phyloP scores from a whole-genome alignment of 1,140 invertebrate species.

The Probaryconus sp. region DNA sequence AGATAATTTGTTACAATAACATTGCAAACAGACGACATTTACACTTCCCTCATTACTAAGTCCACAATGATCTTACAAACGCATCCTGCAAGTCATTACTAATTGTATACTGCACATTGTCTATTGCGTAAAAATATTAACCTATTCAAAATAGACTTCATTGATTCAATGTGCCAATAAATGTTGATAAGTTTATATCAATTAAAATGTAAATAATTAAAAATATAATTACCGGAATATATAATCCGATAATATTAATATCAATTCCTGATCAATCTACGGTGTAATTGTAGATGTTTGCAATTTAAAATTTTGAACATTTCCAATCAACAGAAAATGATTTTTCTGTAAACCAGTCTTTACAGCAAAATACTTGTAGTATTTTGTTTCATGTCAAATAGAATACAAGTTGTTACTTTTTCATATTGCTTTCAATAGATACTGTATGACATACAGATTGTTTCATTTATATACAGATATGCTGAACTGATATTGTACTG shows the following conservation, averaged over 20 bases:
- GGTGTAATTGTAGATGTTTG: no score
- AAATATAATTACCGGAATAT: no score
- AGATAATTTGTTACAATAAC: conserved; percentile 1
- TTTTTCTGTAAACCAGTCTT: conserved; percentile 14
- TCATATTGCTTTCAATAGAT: background rate
- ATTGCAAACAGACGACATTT: conserved; percentile 10
- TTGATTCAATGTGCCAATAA: background rate
- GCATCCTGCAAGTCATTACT: conserved; percentile 26
- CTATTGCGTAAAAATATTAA: conserved; percentile 18
- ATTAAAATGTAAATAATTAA: no score
- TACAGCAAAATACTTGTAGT: background rate
- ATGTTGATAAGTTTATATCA: conserved; percentile 11
- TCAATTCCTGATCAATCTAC: no score
- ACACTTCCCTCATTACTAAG: conserved; percentile 9
- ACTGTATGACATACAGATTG: no score
- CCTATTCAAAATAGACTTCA: conserved; percentile 11
- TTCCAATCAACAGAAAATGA: conserved; percentile 10
- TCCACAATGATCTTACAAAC: conserved; percentile 13
- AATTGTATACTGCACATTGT: conserved; percentile 7
- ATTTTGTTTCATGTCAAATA: conserved; percentile 15
- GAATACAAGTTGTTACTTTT: conserved; percentile 21
- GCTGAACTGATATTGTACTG: no score
- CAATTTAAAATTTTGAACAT: no score
- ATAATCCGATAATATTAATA: no score
- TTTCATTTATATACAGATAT: no score